Evolutionary conservation across 64 coral and sea anemone genomes (phyloP).

Genomic region (Dendrophyllia cribrosa): DNA sequence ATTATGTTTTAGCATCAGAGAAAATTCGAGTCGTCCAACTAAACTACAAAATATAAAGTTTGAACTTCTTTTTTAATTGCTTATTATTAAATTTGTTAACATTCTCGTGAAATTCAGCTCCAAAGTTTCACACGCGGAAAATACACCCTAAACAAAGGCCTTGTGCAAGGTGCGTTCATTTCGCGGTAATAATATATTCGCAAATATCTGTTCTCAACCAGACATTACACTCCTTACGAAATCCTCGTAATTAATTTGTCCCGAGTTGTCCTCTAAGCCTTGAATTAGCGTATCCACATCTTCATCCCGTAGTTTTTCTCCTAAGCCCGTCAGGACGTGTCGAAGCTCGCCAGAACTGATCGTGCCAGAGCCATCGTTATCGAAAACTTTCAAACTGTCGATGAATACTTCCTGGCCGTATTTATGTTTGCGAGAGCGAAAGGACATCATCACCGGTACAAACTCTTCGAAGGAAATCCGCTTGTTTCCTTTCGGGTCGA

Average conservation of each 20-base stretch:
- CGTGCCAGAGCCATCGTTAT: conserved; percentile 76
- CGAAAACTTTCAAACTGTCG: conserved; percentile 92
- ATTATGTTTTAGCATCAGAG: not conserved
- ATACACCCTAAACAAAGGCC: not conserved
- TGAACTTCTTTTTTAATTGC: not conserved
- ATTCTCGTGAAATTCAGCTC: not conserved
- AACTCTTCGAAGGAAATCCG: conserved; percentile 93
- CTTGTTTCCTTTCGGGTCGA: conserved; percentile 70
- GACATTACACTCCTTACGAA: conserved; percentile 85
- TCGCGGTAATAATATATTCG: not conserved
- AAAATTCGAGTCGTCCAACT: not conserved
- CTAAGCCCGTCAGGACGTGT: conserved; percentile 85
- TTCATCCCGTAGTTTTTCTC: conserved; percentile 81
- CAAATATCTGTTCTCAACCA: conserved; percentile 42
- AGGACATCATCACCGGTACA: conserved; percentile 77
- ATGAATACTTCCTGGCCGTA: conserved; percentile 79
- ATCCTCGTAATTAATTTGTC: conserved; percentile 89
- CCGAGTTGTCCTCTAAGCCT: conserved; percentile 87
- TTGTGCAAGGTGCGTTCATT: not conserved
- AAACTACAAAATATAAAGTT: not conserved
- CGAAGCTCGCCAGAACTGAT: conserved; percentile 91
- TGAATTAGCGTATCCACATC: conserved; percentile 88
- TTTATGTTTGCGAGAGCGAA: conserved; percentile 72
- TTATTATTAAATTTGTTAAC: not conserved
- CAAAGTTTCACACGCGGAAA: not conserved